Evolutionary conservation across 1,140 invertebrate species (phyloP), one percentile per base, ranked within the genome.

Genomic region (Mercenaria mercenaria): DNA sequence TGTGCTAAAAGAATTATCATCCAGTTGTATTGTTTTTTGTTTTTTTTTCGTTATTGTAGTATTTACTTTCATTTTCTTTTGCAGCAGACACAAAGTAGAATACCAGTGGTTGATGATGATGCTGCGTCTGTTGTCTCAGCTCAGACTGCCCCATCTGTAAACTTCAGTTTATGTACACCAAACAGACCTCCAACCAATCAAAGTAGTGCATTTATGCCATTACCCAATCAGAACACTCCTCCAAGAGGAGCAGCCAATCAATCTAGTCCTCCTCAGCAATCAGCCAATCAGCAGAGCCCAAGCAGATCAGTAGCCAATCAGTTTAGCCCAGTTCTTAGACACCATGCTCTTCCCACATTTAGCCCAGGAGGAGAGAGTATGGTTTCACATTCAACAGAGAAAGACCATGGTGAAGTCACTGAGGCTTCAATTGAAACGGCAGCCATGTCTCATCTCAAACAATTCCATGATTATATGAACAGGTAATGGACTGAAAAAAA

Each of bases 381-480:
- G n/a, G 43, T 88, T 0, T 88, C 86, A 37, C 76, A 88, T 41
- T 80, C 86, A 13, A 88, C 76, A 37, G 86, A 80, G 34, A 87
- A 76, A 64, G 72, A 79, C 41, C 39, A 34, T 15, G 76, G 59
- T 18, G 86, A 88, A 61, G n/a, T 37, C 1, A 41, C 56, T 26
- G 64, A 69, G 39, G 34, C 41, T 10, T 69, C 59, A 37, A 41
- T 81, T 23, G 86, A 88, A 72, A 67, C 61, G 52, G 64, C 86
- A 37, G 76, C 86, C 3, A 47, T 88, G 52, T 88, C 77, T 43
- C 86, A 88, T 56, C 34, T 88, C 10, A 69, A 69, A 72, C 56
- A 88, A 47, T 84, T 92, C 43, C 90, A 92, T 72, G 90, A 92
- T 61, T 92, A 92, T 52, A 79, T 92, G 32, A 80, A 91, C 39